Base-by-base conservation (phyloP, 2,797 vertebrate genomes). In the Gallinago solitaria region DNA sequence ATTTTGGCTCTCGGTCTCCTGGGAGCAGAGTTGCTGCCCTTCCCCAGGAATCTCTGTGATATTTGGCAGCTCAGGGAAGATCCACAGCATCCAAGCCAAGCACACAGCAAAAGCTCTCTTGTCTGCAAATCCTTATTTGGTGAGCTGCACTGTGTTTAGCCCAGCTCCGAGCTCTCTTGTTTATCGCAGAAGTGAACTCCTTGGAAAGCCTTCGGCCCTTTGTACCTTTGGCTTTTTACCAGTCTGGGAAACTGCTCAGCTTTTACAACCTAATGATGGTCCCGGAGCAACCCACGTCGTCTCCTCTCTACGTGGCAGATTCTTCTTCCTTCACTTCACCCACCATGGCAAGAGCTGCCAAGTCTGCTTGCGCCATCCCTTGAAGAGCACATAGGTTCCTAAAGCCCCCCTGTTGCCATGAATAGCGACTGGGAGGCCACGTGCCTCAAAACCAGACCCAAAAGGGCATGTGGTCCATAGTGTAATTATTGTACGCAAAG, bases 101-200 rank as follows among this genome's bases (percentile, higher is more conserved):
- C 19, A 51, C 85, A 88, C 24, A 56, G 68, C 68, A 68, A 75
- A 77, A 8, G 59, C 51, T 70, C 3, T 8, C n/a, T 71, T 89
- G 51, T 57, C 75, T 87, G 68, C 63, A 74, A 68, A 65, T 47
- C 90, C 86, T 90, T 96, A 93, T 95, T 96, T 96, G 94, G 93
- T 87, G 89, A 97, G 74, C 86, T 0, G 2, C 0, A 2, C 71
- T 61, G 65, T 33, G 15, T n/a, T 88, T 88, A 90, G 81, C 68
- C 57, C 68, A 71, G 73, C 79, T 81, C 1, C 0, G 45, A 75
- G 63, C 51, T 57, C 83, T 87, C 73, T 28, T 90, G 53, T 93
- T 93, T 71, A 85, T 71, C 5, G 0, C 19, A 78, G 84, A 51
- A 0, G 0, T 48, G 19, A 85, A 91, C 87, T 87, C 87, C 76